These are phyloP conservation scores for Speoplatyrhinus poulsoni DNA, from an alignment of 2,113 vertebrate species.

Conservation along the genomic window DNA sequence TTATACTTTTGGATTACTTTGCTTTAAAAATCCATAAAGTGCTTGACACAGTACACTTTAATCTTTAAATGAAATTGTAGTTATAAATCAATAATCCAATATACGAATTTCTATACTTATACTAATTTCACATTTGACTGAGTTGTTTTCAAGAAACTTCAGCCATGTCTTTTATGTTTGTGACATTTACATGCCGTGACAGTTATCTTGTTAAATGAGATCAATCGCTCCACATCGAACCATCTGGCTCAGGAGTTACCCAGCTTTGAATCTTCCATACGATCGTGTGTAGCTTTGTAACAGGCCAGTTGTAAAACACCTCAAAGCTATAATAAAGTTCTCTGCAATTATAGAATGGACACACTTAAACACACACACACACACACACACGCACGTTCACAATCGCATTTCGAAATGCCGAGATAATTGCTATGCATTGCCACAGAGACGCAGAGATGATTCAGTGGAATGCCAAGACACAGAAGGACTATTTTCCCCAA, in stretches of 20 bases:
- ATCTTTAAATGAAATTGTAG: too few species aligned
- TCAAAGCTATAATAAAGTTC: slow-evolving; percentile 13
- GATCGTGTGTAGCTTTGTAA: neutral
- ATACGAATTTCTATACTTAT: too few species aligned
- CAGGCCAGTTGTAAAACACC: slow-evolving; percentile 22
- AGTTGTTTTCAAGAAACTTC: too few species aligned
- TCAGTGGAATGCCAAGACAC: slow-evolving; percentile 7
- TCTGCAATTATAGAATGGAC: slow-evolving; percentile 13
- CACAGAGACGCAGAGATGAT: slow-evolving; percentile 22
- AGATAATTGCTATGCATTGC: slow-evolving; percentile 24
- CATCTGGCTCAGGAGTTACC: slow-evolving; percentile 12
- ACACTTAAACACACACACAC: neutral
- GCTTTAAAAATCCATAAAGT: too few species aligned
- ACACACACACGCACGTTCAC: slow-evolving; percentile 4
- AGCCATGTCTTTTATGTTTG: neutral
- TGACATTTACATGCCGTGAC: neutral
- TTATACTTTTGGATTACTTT: too few species aligned
- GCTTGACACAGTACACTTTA: too few species aligned
- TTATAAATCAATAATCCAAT: too few species aligned
- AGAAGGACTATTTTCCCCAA: slow-evolving; percentile 2
- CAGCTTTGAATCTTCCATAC: neutral
- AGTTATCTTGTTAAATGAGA: slow-evolving; percentile 16
- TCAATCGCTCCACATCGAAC: too few species aligned
- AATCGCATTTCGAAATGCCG: slow-evolving; percentile 16
- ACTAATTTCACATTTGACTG: too few species aligned